A percentile compares a stretch with the other conserved stretches of the same genome.
Evolutionary conservation across 2,113 vertebrate species (phyloP).

Genomic region (Podilymbus podiceps): DNA sequence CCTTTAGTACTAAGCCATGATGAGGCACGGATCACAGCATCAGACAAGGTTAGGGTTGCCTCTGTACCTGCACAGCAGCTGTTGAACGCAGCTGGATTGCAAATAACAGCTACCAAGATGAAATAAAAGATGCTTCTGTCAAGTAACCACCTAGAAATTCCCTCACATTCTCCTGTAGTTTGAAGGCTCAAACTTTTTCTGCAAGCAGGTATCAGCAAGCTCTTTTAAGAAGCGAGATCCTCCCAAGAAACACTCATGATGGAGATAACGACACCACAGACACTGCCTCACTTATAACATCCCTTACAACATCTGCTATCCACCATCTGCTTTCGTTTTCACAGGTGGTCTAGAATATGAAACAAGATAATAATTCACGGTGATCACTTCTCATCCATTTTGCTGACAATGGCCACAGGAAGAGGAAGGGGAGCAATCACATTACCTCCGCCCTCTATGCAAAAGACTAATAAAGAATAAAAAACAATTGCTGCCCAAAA

Average conservation of each 20-base stretch:
- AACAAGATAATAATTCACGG: not conserved
- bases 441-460: not conserved
- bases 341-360: not conserved
- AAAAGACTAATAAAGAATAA: not conserved
- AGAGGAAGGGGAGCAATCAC: not conserved
- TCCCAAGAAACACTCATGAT: not conserved
- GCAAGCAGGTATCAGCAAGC: not conserved
- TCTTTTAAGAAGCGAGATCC: not conserved
- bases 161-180: not conserved
- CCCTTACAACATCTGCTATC: not conserved
- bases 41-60: not conserved
- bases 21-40: not conserved
- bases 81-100: not conserved
- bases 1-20: not conserved
- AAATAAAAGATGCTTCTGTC: not conserved
- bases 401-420: not conserved
- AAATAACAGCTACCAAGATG: not conserved
- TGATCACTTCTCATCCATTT: not conserved
- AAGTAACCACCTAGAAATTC: not conserved
- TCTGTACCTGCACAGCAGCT: not conserved
- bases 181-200: not conserved
- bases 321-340: conserved; percentile 2
- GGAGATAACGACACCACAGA: not conserved
- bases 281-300: not conserved
- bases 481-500: not conserved